Evolutionary conservation across 2,113 vertebrate genomes (phyloP).

Genomic region (Cebidichthys violaceus): DNA sequence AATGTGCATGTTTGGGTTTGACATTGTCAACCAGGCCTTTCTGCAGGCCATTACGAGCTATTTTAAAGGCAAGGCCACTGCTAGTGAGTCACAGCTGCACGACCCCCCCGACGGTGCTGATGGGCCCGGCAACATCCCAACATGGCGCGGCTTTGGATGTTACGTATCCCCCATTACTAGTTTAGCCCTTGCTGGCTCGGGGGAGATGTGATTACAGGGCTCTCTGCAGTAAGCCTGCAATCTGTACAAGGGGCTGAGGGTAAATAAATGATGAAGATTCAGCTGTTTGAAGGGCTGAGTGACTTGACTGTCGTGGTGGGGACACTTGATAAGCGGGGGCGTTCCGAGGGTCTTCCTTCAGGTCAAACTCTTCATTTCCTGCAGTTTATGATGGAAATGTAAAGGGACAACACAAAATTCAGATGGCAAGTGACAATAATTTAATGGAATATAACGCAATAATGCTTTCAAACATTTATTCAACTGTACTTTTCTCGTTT

Average conservation of each 20-base stretch:
- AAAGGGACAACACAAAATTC: background rate
- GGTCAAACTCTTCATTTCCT: background rate
- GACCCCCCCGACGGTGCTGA: slow-evolving; percentile 54
- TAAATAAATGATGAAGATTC: slow-evolving; percentile 68
- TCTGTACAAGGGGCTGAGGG: slow-evolving; percentile 58
- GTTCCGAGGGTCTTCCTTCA: background rate
- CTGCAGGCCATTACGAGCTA: slow-evolving; percentile 21
- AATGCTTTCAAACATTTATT: background rate
- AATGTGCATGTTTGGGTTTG: slow-evolving; percentile 5
- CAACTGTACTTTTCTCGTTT: too few species aligned
- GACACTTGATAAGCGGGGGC: too few species aligned
- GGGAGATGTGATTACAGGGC: slow-evolving; percentile 63
- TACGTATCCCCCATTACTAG: slow-evolving; percentile 29
- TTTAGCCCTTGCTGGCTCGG: slow-evolving; percentile 33
- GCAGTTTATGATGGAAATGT: background rate
- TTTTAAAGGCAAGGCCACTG: slow-evolving; percentile 43
- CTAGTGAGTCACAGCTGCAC: slow-evolving; percentile 25
- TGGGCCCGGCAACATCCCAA: slow-evolving; percentile 25
- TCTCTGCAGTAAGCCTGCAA: slow-evolving; percentile 55
- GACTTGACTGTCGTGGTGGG: slow-evolving; percentile 6
- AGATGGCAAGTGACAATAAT: background rate
- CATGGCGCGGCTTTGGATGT: slow-evolving; percentile 38
- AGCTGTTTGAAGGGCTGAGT: slow-evolving; percentile 51
- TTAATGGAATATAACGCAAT: background rate
- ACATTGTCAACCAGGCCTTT: slow-evolving; percentile 12